Evolutionary conservation across 2,113 vertebrate genomes (phyloP), one percentile per base, ranked within the genome.

Genomic region (Fulica atra): DNA sequence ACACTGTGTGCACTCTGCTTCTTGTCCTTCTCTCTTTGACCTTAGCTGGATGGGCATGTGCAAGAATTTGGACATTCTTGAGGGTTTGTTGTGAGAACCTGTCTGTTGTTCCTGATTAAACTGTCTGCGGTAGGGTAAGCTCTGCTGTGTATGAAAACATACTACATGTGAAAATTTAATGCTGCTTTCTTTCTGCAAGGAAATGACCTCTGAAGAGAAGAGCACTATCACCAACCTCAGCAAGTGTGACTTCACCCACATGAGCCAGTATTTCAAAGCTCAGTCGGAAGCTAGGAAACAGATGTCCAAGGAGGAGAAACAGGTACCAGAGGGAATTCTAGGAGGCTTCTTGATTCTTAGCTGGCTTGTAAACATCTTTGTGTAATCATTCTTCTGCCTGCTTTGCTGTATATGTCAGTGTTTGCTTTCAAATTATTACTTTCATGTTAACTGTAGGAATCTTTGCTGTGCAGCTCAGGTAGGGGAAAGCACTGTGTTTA

Each of bases 281-380:
- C 99, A 99, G 86, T 64, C 99, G 0, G 99, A 99, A 97, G 99
- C 99, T 94, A 98, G 98, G 95, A 99, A 99, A 96, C 99, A 99
- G 97, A 99, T 99, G 99, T 98, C 99, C 76, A 99, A 99, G 97
- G 99, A 99, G 69, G 99, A 99, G 78, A 99, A 99, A 97, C 98
- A 97, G 99, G 99, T 99, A 97, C 72, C 77, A 31, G 63, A 57
- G 81, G 86, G 86, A 90, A 73, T 92, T 95, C 61, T 50, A 74
- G 60, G 57, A 96, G 70, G 38, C 10, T n/a, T 44, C 5, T 20
- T 81, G 56, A 48, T 90, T 64, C 71, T 88, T 51, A 59, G 53
- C 64, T 89, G 72, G 13, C 60, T 56, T 94, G 66, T 92, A 77
- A 96, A 91, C 63, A 29, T 73, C 56, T 82, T 48, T 50, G 19